A percentile compares a stretch with the other conserved stretches of the same genome.
phyloP scores from a whole-genome alignment of 2,797 vertebrate genomes.

The Pachyuromys duprasi region DNA sequence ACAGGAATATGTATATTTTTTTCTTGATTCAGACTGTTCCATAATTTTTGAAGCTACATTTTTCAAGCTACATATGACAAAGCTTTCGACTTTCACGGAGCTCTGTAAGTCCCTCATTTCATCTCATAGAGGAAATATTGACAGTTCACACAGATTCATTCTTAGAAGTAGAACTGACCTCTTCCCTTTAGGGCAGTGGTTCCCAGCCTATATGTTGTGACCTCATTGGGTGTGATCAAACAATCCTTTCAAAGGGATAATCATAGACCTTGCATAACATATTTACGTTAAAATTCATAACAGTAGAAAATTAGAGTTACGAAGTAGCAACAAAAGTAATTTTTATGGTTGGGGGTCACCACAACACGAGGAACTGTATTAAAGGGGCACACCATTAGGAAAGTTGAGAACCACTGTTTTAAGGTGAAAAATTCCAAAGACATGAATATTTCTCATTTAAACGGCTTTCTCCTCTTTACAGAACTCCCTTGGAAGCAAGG shows the following conservation, averaged over 20 bases:
- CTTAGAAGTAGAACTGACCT: not conserved
- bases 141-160: conserved; percentile 10
- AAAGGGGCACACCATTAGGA: not conserved
- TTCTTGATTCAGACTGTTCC: conserved; percentile 22
- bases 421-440: not conserved
- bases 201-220: not conserved
- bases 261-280: not conserved
- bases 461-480: conserved; percentile 40
- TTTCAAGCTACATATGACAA: conserved; percentile 41
- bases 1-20: not conserved
- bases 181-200: not conserved
- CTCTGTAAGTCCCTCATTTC: not conserved
- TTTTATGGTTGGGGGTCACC: not conserved
- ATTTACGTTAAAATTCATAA: not conserved
- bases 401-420: not conserved
- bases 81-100: not conserved
- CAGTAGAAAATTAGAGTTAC: not conserved
- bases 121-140: not conserved
- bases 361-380: not conserved
- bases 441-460: conserved; percentile 45
- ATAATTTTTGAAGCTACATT: conserved; percentile 38
- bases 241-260: not conserved
- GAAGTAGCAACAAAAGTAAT: not conserved
- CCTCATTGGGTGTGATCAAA: no score
- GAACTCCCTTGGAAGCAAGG: conserved; percentile 53